Conservation (phyloP, 1,140 invertebrate genomes). For the Sesamia nonagrioides region DNA sequence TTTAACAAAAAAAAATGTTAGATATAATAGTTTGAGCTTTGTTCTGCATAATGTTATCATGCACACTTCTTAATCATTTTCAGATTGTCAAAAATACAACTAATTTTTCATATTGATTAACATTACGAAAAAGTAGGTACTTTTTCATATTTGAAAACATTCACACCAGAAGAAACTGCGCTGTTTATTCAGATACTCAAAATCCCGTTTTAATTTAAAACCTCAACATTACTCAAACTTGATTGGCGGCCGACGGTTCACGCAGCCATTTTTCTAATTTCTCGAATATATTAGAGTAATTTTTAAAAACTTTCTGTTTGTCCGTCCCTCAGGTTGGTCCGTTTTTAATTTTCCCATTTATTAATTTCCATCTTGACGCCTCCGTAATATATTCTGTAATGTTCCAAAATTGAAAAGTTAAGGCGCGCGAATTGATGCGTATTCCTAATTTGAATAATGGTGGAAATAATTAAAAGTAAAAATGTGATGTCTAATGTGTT, state of each 20-base stretch:
- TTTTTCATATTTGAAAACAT: not conserved
- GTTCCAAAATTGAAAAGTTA: slow-evolving; percentile 50
- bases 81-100: too few relatives aligned
- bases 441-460: slow-evolving; percentile 41
- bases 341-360: slow-evolving; percentile 49
- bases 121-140: too few relatives aligned
- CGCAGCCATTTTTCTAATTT: slow-evolving; percentile 33
- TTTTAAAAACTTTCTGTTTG: slow-evolving; percentile 66
- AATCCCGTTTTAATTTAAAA: slow-evolving; percentile 22
- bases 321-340: slow-evolving; percentile 42
- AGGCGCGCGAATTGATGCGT: slow-evolving; percentile 36
- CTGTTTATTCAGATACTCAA: not conserved
- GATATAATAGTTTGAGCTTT: too few relatives aligned
- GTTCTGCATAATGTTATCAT: too few relatives aligned
- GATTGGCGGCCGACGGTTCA: not conserved
- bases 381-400: slow-evolving; percentile 47
- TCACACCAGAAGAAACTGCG: not conserved
- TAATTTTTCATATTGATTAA: too few relatives aligned
- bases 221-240: slow-evolving; percentile 6
- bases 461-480: slow-evolving; percentile 51
- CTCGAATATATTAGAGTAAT: slow-evolving; percentile 53
- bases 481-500: slow-evolving; percentile 34
- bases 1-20: too few relatives aligned
- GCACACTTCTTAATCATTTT: too few relatives aligned
- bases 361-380: slow-evolving; percentile 48